Evolutionary conservation across 2,888 invertebrate genomes (phyloP), one percentile per base, ranked within the genome.

Genomic region (Amaurobius ferox): DNA sequence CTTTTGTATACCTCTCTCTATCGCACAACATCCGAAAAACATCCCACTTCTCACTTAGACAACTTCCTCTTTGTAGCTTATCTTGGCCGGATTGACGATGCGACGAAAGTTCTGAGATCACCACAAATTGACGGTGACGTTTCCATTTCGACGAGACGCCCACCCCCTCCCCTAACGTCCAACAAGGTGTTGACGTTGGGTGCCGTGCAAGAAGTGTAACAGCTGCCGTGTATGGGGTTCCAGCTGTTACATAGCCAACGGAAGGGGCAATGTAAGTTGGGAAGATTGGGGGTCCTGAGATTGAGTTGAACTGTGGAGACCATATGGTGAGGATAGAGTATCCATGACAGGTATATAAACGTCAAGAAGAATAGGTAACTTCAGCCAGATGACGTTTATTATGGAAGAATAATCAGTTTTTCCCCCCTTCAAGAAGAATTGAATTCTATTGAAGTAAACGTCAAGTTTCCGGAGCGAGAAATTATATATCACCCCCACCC

Each of bases 101-200:
- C 64, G 64, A 30, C 16, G 64, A 64, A 7, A 55, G 73, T 35
- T 61, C 19, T 13, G 26, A 11, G 32, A 19, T 7, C 28, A n/a
- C 39, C 19, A 16, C 76, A 68, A 71, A 80, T 74, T 73, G 80
- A 28, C 32, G 73, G n/a, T 74, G 80, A 80, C 80, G 76, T 64
- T 81, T 81, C 81, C 76, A 64, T 74, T 73, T 80, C 68, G 67
- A 7, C 67, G 30, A 79, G 48, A 55, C 29, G 77, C 66, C 23
- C 30, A 30, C 39, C 71, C 40, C 40, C 40, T 29, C 72, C 28
- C 23, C 11, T 29, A 40, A 48, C 71, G 62, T 35, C 71, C 26
- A 73, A 80, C 66, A 80, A 74, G 73, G 61, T 80, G 80, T 64
- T 28, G 39, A 23, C 23, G 6, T 26, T 19, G 68, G 6, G 32